phyloP scores from a whole-genome alignment of 1,140 invertebrate genomes.

The Cataglyphis hispanica region DNA sequence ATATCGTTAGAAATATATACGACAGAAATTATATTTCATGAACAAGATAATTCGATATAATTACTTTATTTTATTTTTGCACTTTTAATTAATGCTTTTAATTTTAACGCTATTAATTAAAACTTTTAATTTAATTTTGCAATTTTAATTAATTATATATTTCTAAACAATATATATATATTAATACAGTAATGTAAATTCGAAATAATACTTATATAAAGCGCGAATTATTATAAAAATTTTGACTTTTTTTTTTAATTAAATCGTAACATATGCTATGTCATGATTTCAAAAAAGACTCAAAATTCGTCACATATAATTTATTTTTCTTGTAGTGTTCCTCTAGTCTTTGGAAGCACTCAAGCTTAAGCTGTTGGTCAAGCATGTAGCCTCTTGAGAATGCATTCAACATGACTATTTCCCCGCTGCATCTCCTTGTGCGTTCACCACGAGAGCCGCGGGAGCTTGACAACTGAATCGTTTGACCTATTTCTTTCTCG shows the following conservation, averaged over 20 bases:
- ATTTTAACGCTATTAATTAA: no score
- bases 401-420: slow-evolving; percentile 44
- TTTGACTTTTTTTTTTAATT: neutral
- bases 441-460: slow-evolving; percentile 16
- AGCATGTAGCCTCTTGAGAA: slow-evolving; percentile 53
- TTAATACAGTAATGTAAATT: neutral
- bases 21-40: neutral
- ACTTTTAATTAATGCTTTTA: no score
- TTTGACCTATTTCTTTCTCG: slow-evolving; percentile 71
- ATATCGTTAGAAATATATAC: neutral
- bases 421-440: slow-evolving; percentile 6
- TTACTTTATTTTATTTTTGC: neutral
- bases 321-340: neutral
- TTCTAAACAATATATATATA: neutral
- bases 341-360: slow-evolving; percentile 23
- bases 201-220: neutral
- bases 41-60: neutral
- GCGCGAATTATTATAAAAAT: neutral
- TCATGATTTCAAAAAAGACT: no score
- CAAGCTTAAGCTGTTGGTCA: slow-evolving; percentile 54
- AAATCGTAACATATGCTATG: neutral
- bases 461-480: slow-evolving; percentile 72
- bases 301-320: neutral
- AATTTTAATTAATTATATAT: neutral
- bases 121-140: no score